Evolutionary conservation across 2,113 vertebrate genomes (phyloP).

Genomic region (Strigops habroptila): DNA sequence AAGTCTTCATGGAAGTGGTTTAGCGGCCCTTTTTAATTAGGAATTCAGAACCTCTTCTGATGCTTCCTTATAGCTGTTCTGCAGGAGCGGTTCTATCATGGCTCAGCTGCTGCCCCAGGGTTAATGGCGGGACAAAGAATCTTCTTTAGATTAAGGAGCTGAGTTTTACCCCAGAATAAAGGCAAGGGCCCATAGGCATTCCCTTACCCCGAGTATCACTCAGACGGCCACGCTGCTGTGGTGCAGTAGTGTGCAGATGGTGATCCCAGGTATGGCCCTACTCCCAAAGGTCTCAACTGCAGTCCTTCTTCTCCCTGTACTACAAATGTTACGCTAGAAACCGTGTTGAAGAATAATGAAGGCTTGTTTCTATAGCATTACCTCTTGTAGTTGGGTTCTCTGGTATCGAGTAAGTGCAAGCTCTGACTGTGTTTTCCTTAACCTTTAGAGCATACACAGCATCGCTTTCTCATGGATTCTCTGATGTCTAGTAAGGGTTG

Average conservation of each 20-base stretch:
- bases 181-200: neutral
- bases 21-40: constrained; percentile 12
- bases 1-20: neutral
- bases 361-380: neutral
- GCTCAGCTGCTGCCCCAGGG: neutral
- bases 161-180: neutral
- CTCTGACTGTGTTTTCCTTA: neutral
- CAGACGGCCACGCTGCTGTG: accelerated
- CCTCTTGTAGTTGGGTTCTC: neutral
- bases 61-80: neutral
- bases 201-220: neutral
- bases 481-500: constrained; percentile 4
- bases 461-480: neutral
- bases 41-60: neutral
- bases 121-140: neutral
- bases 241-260: neutral
- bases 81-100: neutral
- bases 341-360: neutral
- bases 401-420: neutral
- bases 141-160: neutral
- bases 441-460: neutral
- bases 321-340: neutral
- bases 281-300: neutral
- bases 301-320: neutral
- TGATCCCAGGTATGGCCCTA: neutral